These are phyloP conservation scores for Torymus texanus DNA, from an alignment of 2,888 invertebrate species.

Conservation along the genomic window DNA sequence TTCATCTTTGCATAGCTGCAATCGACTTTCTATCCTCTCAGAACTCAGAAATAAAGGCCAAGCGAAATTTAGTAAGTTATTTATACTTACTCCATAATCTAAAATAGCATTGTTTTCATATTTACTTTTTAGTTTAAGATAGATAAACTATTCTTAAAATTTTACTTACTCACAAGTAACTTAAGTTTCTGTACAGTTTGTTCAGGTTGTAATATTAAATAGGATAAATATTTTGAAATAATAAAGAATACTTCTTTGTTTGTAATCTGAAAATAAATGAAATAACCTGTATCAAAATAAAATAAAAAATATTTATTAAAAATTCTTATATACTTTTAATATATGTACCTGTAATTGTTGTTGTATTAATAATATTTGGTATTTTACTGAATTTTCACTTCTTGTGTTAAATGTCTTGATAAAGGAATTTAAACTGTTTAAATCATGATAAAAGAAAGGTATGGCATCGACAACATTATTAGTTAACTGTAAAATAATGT, in stretches of 20 bases:
- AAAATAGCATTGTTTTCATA: not conserved
- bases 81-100: slow-evolving; percentile 27
- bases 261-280: slow-evolving; percentile 12
- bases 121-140: not conserved
- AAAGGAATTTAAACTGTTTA: slow-evolving; percentile 1
- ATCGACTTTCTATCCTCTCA: not conserved
- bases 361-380: not conserved
- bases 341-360: slow-evolving; percentile 19
- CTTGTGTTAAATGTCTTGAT: not conserved
- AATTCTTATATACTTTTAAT: not conserved
- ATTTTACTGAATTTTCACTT: not conserved
- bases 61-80: not conserved
- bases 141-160: not conserved
- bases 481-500: not conserved
- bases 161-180: slow-evolving; percentile 33
- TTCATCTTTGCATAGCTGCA: not conserved
- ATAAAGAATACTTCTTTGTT: not conserved
- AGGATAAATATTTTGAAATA: slow-evolving; percentile 34
- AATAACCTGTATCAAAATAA: not conserved
- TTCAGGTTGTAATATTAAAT: not conserved
- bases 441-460: slow-evolving; percentile 17
- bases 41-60: slow-evolving; percentile 7
- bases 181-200: slow-evolving; percentile 20
- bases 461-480: slow-evolving; percentile 11
- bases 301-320: not conserved